Base-by-base conservation (phyloP, 1,140 invertebrate genomes). In the Heterodera schachtii region DNA sequence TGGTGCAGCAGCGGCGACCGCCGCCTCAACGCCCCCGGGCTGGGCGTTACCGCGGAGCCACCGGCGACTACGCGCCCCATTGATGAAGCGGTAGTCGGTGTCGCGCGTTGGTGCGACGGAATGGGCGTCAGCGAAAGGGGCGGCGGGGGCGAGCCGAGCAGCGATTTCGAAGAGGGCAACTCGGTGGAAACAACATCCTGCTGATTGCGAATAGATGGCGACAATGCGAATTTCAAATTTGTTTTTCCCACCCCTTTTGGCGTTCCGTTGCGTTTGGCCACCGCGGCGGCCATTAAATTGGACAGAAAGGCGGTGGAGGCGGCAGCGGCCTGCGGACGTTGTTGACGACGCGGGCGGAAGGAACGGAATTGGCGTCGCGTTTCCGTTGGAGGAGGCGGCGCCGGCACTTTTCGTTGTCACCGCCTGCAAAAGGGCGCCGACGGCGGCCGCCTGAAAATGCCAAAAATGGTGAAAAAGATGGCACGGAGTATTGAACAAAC, bases 301-400 rank as follows among this genome's bases (percentile, higher is more conserved):
- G 82, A 49, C 49, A 79, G 44, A n/a, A 84, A 73, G 49, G 66
- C 75, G 64, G 77, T 86, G 44, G 83, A 73, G 31, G 83, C 57
- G 21, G 81, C 43, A 16, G 84, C 57, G 9, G 81, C 43, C 16
- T n/a, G 31, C 31, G 31, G 31, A 31, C 31, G 31, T 31, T 31
- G 84, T 83, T 2, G 76, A 57, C 0, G 70, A 46, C 46, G 41
- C 60, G 43, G 79, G 47, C 69, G 77, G 21, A 11, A 69, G 49
- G 43, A 64, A 73, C 31, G 60, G 77, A 80, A 80, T 80, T 66
- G 21, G 57, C 47, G 46, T 64, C 19, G 43, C n/a, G 7, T 46
- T 31, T 8, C 44, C 75, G 49, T 75, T 52, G 9, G 57, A 80
- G 49, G 47, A n/a, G 31, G 43, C 41, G 44, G 43, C 41, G 44